A percentile compares a stretch with the other conserved stretches of the same genome.
phyloP scores from a whole-genome alignment of 1,140 invertebrate genomes.

The Pomacea maculata region DNA sequence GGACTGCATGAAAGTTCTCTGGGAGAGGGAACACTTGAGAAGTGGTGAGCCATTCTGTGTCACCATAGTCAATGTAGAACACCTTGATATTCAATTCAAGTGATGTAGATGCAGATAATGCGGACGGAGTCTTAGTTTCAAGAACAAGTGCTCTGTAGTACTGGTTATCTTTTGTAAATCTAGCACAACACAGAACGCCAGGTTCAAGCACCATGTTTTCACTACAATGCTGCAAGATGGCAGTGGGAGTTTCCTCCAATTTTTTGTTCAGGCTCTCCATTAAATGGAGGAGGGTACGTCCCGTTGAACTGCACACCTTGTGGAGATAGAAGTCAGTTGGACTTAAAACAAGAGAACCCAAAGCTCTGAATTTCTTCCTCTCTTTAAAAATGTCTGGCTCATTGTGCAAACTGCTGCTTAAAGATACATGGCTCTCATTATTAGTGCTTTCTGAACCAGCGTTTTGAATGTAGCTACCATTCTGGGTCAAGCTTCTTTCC shows the following conservation, averaged over 20 bases:
- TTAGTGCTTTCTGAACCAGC: neutral
- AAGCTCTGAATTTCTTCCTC: conserved; percentile 17
- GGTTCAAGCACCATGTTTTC: conserved; percentile 23
- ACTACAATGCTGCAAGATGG: conserved; percentile 26
- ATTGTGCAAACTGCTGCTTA: conserved; percentile 1
- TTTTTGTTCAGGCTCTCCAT: conserved; percentile 32
- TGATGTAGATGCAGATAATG: neutral
- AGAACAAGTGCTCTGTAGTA: conserved; percentile 36
- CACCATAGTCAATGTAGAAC: conserved; percentile 46
- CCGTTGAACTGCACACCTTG: conserved; percentile 27
- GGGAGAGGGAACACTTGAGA: conserved; percentile 38
- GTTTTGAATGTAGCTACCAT: conserved; percentile 1
- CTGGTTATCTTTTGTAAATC: conserved; percentile 30
- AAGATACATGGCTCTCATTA: neutral
- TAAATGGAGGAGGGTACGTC: conserved; percentile 32
- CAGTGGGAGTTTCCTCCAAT: conserved; percentile 23
- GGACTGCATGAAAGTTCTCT: conserved; percentile 22
- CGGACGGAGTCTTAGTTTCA: neutral
- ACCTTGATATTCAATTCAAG: conserved; percentile 14
- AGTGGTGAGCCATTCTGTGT: conserved; percentile 33
- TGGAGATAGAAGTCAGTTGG: conserved; percentile 40
- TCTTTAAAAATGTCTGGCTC: neutral
- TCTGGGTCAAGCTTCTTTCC: neutral
- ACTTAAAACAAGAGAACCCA: conserved; percentile 33
- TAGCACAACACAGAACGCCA: conserved; percentile 37